Evolutionary conservation across 2,888 invertebrate genomes (phyloP), one percentile per base, ranked within the genome.

Genomic region (Iselma pallidipennis): DNA sequence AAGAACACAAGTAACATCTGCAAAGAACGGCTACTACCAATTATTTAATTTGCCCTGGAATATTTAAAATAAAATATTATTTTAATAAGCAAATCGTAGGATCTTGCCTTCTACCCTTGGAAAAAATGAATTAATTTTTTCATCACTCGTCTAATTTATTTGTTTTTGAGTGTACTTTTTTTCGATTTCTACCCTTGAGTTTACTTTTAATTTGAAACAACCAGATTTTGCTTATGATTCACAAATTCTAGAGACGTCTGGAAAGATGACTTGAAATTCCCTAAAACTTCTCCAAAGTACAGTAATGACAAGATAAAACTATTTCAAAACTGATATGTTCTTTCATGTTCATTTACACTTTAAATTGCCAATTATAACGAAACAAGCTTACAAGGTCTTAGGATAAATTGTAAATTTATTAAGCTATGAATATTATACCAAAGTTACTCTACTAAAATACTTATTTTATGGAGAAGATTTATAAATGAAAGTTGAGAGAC

Each of bases 361-460:
- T 55, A 68, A 66, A 69, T 69, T 69, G 66, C 57, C 68, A 68
- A 69, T 69, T 69, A 68, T 55, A 42, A 57, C 49, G 59, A 56
- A 68, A 68, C 63, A 66, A 63, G 69, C 67, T 62, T 54, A 53
- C 54, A 63, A 63, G 60, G 66, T 62, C 63, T 62, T 63, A 69
- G 69, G 73, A 73, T 69, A 71, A 73, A 73, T 76, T 75, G 73
- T 71, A 71, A 74, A 75, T 76, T 75, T 71, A 75, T 63, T 57
- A 70, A 63, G 58, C 73, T 66, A 74, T 76, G 74, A 75, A 75
- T 75, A 74, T 74, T 73, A 71, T 69, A 75, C 66, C 42, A 21
- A 37, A 37, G 37, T 37, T 37, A 37, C n/a, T n/a, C n/a, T n/a
- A n/a, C n/a, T 37, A 37, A 42, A 21, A 37, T 7, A 16, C 9